A percentile compares a stretch with the other conserved stretches of the same genome.
Evolutionary conservation across 1,140 invertebrate species (phyloP).

Genomic region (Monochamus saltuarius): DNA sequence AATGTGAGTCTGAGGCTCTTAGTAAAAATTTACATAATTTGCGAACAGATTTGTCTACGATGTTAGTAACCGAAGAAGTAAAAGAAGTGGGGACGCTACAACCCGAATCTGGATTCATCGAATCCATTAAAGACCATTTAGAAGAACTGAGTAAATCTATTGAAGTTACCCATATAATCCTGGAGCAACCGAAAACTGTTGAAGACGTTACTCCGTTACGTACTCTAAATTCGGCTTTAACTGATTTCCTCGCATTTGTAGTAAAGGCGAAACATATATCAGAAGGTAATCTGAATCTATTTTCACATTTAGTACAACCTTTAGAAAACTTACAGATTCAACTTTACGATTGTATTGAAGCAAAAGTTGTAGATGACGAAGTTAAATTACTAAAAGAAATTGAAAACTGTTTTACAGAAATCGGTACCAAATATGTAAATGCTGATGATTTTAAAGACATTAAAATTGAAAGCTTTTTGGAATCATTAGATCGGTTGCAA

Average conservation of each 20-base stretch:
- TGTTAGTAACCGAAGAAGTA: slow-evolving; percentile 28
- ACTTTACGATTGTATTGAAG: slow-evolving; percentile 30
- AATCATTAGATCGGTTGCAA: slow-evolving; percentile 39
- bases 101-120: slow-evolving; percentile 18
- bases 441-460: slow-evolving; percentile 15
- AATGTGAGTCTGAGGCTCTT: slow-evolving; percentile 23
- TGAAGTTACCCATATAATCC: slow-evolving; percentile 35
- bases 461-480: slow-evolving; percentile 36
- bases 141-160: slow-evolving; percentile 36
- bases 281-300: slow-evolving; percentile 40
- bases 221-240: not conserved
- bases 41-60: slow-evolving; percentile 23
- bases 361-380: slow-evolving; percentile 38
- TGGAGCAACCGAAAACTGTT: slow-evolving; percentile 32
- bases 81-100: slow-evolving; percentile 19
- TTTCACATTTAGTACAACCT: slow-evolving; percentile 33
- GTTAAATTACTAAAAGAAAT: slow-evolving; percentile 36
- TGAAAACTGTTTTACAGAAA: slow-evolving; percentile 30
- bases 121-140: slow-evolving; percentile 28
- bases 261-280: slow-evolving; percentile 35
- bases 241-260: slow-evolving; percentile 25
- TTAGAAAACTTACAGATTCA: slow-evolving; percentile 37
- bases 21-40: slow-evolving; percentile 37
- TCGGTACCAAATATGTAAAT: slow-evolving; percentile 14
- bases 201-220: slow-evolving; percentile 25